Conservation (phyloP, 2,888 invertebrate genomes). For the Pheosia gnoma region DNA sequence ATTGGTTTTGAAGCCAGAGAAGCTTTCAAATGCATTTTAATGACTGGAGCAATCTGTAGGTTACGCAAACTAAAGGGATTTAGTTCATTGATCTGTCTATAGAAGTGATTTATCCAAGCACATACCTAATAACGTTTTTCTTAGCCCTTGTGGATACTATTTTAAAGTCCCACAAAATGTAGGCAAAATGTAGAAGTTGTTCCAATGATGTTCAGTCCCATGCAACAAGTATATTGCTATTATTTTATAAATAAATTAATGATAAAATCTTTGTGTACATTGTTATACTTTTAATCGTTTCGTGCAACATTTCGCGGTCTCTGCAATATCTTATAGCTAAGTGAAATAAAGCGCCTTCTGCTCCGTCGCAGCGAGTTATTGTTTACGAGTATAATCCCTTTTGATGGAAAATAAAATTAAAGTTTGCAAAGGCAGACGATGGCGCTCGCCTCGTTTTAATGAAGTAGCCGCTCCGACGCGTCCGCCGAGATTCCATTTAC, state of each 20-base stretch:
- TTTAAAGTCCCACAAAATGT: too few relatives aligned
- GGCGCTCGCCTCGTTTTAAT: not conserved
- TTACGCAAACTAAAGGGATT: too few relatives aligned
- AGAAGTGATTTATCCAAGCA: too few relatives aligned
- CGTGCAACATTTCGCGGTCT: not conserved
- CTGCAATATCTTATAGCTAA: not conserved
- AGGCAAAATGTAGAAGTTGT: too few relatives aligned
- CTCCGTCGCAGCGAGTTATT: not conserved
- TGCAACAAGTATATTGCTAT: too few relatives aligned
- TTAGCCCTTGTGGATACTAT: too few relatives aligned
- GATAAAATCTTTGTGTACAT: not conserved
- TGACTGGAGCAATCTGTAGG: not conserved
- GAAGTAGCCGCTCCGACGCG: not conserved
- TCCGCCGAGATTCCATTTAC: not conserved
- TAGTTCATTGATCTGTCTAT: too few relatives aligned
- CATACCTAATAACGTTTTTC: too few relatives aligned
- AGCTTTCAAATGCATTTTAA: not conserved
- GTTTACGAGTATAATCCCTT: conserved; percentile 1
- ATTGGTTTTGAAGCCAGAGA: not conserved
- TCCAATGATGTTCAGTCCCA: too few relatives aligned
- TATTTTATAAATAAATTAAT: too few relatives aligned
- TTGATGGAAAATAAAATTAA: conserved; percentile 1
- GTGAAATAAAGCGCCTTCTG: not conserved
- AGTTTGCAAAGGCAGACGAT: not conserved
- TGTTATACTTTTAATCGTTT: not conserved